phyloP scores from a whole-genome alignment of 2,888 invertebrate species.

The Megaustenia siamemsis region DNA sequence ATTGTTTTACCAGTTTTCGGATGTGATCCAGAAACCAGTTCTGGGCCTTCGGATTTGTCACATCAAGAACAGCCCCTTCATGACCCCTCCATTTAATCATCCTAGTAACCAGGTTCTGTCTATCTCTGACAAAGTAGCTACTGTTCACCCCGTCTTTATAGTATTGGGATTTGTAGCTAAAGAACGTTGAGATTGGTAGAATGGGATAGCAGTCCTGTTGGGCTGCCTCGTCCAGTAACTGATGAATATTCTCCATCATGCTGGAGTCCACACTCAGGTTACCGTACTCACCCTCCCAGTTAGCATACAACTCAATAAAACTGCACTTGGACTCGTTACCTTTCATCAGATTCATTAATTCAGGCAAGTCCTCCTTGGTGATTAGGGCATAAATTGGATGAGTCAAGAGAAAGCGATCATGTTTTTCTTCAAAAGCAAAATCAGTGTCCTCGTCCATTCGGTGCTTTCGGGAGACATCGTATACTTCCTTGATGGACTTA shows the following conservation, averaged over 20 bases:
- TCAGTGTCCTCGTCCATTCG: constrained; percentile 46
- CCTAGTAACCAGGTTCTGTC: constrained; percentile 58
- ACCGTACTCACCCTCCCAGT: constrained; percentile 59
- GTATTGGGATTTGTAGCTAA: constrained; percentile 58
- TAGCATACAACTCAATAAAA: constrained; percentile 55
- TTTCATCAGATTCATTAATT: constrained; percentile 44
- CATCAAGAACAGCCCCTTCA: constrained; percentile 61
- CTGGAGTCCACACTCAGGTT: constrained; percentile 54
- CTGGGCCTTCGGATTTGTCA: constrained; percentile 57
- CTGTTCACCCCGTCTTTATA: constrained; percentile 54
- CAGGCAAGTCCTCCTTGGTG: constrained; percentile 33
- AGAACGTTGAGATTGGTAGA: constrained; percentile 60
- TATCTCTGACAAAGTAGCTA: constrained; percentile 59
- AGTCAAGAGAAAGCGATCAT: constrained; percentile 45
- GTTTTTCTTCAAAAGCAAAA: constrained; percentile 33
- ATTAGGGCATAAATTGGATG: constrained; percentile 54
- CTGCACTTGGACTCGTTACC: constrained; percentile 53
- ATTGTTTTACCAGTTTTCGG: constrained; percentile 44
- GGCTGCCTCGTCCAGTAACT: constrained; percentile 45
- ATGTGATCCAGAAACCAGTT: constrained; percentile 57
- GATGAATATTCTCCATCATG: constrained; percentile 43
- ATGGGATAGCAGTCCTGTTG: constrained; percentile 51
- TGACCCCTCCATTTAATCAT: constrained; percentile 59
- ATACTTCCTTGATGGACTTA: constrained; percentile 54
- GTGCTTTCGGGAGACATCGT: constrained; percentile 52